These are phyloP conservation scores for Crotalus viridis DNA, from an alignment of 2,113 vertebrate species.

Conservation along the genomic window DNA sequence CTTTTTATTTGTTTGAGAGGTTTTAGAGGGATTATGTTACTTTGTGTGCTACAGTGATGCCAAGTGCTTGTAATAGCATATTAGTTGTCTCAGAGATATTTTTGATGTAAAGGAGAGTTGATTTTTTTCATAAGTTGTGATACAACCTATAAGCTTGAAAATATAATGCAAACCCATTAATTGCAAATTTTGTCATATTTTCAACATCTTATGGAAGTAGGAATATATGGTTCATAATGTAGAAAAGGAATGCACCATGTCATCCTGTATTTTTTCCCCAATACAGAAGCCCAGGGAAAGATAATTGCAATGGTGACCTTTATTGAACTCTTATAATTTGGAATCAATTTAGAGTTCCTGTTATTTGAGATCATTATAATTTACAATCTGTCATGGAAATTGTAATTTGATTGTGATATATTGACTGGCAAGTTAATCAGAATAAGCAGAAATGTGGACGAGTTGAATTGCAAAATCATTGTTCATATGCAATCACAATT, in stretches of 20 bases:
- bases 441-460: constrained; percentile 2
- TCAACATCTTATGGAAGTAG: background rate
- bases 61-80: background rate
- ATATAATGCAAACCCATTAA: background rate
- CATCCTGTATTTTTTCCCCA: constrained; percentile 6
- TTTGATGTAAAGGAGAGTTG: background rate
- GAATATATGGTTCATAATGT: background rate
- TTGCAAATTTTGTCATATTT: background rate
- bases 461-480: constrained; percentile 48
- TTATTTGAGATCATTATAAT: constrained; percentile 56
- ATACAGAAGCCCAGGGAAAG: constrained; percentile 37
- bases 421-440: constrained; percentile 47
- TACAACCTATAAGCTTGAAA: background rate
- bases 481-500: constrained; percentile 7
- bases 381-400: constrained; percentile 60
- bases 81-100: background rate
- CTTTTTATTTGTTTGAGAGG: background rate
- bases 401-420: constrained; percentile 59
- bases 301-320: constrained; percentile 25
- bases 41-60: background rate
- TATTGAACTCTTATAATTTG: constrained; percentile 48
- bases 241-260: constrained; percentile 24
- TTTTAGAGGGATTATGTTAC: background rate
- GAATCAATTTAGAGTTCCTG: constrained; percentile 57
- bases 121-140: background rate